Conservation (phyloP, 2,888 invertebrate species). For the Dermolepida albohirtum region DNA sequence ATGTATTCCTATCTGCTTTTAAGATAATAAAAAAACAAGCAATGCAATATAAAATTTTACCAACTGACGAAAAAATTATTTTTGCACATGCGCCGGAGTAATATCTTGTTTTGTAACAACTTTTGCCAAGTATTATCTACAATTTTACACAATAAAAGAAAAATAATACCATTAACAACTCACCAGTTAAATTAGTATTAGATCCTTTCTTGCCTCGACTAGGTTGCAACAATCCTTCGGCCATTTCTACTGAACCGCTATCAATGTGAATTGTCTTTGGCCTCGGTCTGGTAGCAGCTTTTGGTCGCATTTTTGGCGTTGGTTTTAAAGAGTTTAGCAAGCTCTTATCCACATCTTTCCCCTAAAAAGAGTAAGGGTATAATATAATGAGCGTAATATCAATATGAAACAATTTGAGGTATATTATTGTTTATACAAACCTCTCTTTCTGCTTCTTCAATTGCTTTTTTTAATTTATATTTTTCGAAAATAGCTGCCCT, state of each 20-base stretch:
- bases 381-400: not conserved
- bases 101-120: not conserved
- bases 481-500: slow-evolving; percentile 91
- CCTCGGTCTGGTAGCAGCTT: slow-evolving; percentile 76
- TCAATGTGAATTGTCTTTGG: slow-evolving; percentile 94
- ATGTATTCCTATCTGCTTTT: no score
- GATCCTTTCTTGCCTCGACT: slow-evolving; percentile 85
- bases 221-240: slow-evolving; percentile 79
- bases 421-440: slow-evolving; percentile 63
- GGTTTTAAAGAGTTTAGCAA: slow-evolving; percentile 73
- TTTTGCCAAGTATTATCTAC: not conserved
- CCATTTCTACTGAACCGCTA: slow-evolving; percentile 80
- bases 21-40: no score
- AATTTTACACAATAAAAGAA: slow-evolving; percentile 38
- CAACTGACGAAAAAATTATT: no score
- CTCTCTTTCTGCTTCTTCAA: slow-evolving; percentile 91
- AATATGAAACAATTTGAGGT: no score
- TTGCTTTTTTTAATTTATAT: slow-evolving; percentile 92
- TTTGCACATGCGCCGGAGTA: not conserved
- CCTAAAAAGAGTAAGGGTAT: slow-evolving; percentile 66
- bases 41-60: no score
- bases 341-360: slow-evolving; percentile 81
- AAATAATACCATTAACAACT: slow-evolving; percentile 48
- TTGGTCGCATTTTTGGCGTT: slow-evolving; percentile 74
- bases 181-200: slow-evolving; percentile 85